These are phyloP conservation scores for Dromas ardeola DNA, from an alignment of 2,113 vertebrate genomes.

Conservation along the genomic window DNA sequence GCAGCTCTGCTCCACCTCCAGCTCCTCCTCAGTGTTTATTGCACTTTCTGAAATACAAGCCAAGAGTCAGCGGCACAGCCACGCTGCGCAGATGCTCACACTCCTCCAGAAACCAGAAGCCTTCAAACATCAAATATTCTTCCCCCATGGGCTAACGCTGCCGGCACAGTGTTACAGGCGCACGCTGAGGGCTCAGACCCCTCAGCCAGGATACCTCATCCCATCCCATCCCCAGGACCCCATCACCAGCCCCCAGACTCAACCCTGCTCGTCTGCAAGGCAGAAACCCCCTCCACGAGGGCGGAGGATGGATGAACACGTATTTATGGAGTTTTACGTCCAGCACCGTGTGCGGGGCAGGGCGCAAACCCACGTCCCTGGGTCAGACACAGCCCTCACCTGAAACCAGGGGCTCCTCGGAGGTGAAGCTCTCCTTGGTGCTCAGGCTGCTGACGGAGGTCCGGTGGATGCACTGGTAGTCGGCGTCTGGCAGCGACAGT, in stretches of 20 bases:
- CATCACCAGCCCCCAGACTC: neutral
- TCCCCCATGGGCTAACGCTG: neutral
- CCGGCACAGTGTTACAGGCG: fast-evolving
- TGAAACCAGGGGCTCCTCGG: conserved; percentile 75
- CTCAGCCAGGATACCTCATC: neutral
- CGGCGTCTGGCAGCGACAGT: conserved; percentile 80
- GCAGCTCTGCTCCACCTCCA: conserved; percentile 76
- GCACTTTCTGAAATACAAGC: conserved; percentile 76
- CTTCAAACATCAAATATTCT: neutral
- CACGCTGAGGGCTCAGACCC: neutral
- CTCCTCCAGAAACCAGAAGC: neutral
- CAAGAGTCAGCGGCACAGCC: fast-evolving
- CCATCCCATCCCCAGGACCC: neutral
- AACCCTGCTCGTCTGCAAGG: neutral
- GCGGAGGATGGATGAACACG: fast-evolving
- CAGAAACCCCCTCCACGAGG: fast-evolving
- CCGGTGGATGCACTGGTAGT: conserved; percentile 78
- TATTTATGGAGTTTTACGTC: neutral
- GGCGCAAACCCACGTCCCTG: fast-evolving
- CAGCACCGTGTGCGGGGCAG: fast-evolving
- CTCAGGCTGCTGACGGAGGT: conserved; percentile 81
- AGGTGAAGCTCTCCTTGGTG: conserved; percentile 78
- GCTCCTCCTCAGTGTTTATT: conserved; percentile 80
- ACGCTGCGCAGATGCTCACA: fast-evolving
- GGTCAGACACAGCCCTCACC: neutral